Evolutionary conservation across 2,113 vertebrate species (phyloP), one percentile per base, ranked within the genome.

Genomic region (Emydocephalus ijimae): DNA sequence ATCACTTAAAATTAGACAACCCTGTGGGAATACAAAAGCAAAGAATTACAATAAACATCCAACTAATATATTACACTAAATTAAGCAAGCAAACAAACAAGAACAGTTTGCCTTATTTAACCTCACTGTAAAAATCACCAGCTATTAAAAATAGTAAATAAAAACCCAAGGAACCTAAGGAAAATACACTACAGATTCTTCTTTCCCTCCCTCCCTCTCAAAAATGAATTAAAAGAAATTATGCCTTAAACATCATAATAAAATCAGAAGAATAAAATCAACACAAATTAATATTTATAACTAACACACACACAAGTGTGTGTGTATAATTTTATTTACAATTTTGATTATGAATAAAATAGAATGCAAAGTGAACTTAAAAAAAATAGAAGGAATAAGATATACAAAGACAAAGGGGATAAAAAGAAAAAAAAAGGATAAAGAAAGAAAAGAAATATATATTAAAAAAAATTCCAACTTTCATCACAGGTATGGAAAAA

Each of bases 1-100:
- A 93, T 99, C 99, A 91, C 99, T 99, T 96, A 99, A 96, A 97
- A 99, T 99, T 95, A 99, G 98, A 96, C 98, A 99, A 85, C 98
- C 99, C 99, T 99, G 97, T 93, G 95, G 90, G 52, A 97, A 90
- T 94, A 94, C 92, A 85, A 54, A 86, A 86, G 86, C 12, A 23
- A 94, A 94, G 55, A 95, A 14, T 93, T 95, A 61, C 34, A 81
- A 92, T 43, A 81, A 74, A 29, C 11, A 48, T 9, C 4, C 7
- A 43, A 54, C 2, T 39, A 24, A 69, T 29, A 56, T 10, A 43
- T 24, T 64, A 45, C 3, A 64, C 2, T 50, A 39, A 85, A 26
- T 26, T 50, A 24, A n/a, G 18, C 21, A 56, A 24, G 11, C 3
- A 34, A 55, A 12, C 8, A 57, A 56, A 88, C 29, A 34, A 34